These are phyloP conservation scores for Chaenodraco wilsoni DNA, from an alignment of 2,797 vertebrate species.

Conservation along the genomic window DNA sequence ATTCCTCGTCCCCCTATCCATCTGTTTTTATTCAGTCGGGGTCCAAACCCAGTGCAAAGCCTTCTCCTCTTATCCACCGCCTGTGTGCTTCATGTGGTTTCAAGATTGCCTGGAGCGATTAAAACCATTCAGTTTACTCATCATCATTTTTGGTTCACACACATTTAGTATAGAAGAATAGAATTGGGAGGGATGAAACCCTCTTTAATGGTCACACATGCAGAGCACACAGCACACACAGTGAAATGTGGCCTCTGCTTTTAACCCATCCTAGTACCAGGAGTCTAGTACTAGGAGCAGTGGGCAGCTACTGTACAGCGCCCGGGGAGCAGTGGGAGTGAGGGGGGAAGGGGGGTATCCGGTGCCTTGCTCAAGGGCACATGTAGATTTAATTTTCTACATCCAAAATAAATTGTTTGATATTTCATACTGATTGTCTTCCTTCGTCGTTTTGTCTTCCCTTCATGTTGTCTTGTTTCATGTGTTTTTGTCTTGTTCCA, in stretches of 20 bases:
- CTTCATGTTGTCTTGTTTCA: background rate
- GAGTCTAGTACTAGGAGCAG: too few relatives aligned
- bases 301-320: too few relatives aligned
- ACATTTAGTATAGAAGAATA: background rate
- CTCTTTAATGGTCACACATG: too few relatives aligned
- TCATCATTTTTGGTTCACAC: background rate
- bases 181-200: too few relatives aligned
- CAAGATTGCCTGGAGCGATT: slow-evolving; percentile 4
- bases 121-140: slow-evolving; percentile 13
- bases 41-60: slow-evolving; percentile 32
- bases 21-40: slow-evolving; percentile 60
- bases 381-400: background rate
- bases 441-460: background rate
- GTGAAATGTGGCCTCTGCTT: too few relatives aligned
- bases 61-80: slow-evolving; percentile 25
- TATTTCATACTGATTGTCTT: background rate
- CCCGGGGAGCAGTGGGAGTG: too few relatives aligned
- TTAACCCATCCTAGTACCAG: too few relatives aligned
- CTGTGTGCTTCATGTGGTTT: slow-evolving; percentile 20
- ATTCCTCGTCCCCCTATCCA: slow-evolving; percentile 57
- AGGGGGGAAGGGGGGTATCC: too few relatives aligned
- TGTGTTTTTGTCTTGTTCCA: background rate
- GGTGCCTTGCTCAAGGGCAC: background rate
- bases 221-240: too few relatives aligned
- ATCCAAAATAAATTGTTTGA: background rate